Evolutionary conservation across 2,888 invertebrate genomes (phyloP), one percentile per base, ranked within the genome.

Genomic region (Cremastobaeus sp.): DNA sequence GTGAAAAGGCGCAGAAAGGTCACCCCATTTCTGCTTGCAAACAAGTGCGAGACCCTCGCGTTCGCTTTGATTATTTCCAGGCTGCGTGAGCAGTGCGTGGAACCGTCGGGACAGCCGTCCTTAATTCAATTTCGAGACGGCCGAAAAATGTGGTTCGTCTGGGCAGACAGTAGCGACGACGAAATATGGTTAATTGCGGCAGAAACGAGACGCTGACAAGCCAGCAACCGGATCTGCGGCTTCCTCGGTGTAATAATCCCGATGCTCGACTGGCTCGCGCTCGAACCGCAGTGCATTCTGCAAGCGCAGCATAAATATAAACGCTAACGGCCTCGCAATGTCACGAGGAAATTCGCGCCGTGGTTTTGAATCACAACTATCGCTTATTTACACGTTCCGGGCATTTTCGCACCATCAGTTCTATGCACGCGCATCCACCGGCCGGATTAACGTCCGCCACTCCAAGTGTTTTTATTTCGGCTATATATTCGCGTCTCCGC

Each of bases 341-440:
- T 52, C 35, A 43, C 41, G 54, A 68, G 68, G 73, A 64, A 74
- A 74, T 68, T 68, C 43, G 64, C 54, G 9, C 41, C 45, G 73
- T 54, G 73, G 73, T 57, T 74, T 64, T 64, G 68, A 62, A 62
- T 68, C 55, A 66, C 62, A 32, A 55, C 48, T 64, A 69, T 64
- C 64, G 59, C 55, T 74, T 74, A 68, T 68, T 74, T 74, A 74
- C 74, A 64, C 59, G 69, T 74, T 59, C 68, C 62, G 55, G 74
- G 57, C 57, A 64, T 74, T 74, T 68, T 74, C 68, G 57, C 62
- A 37, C 68, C 57, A 60, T 69, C 68, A 37, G 68, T 64, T 74
- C 45, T 55, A 43, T 74, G 69, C 69, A 69, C 32, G 47, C 54
- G 68, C 68, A 66, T 65, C 50, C 72, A 39, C 48, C 20, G 32